phyloP scores from a whole-genome alignment of 2,888 invertebrate species.

The Bombylius major region DNA sequence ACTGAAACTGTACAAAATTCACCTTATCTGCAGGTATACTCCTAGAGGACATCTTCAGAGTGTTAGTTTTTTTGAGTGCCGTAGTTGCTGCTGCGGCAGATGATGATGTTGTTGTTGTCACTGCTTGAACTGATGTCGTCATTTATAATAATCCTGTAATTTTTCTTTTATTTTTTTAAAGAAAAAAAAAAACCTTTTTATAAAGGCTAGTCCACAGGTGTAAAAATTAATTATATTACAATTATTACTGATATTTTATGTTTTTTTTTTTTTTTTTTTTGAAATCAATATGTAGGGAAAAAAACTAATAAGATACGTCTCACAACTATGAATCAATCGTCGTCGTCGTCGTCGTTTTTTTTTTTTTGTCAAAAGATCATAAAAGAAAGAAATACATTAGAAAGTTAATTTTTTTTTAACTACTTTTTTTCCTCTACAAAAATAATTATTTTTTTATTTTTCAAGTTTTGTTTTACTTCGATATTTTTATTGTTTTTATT shows the following conservation, averaged over 20 bases:
- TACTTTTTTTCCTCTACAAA: no score
- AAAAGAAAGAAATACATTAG: no score
- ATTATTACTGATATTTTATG: background rate
- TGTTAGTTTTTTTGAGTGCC: constrained; percentile 14
- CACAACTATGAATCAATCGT: no score
- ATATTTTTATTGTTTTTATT: no score
- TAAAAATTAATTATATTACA: background rate
- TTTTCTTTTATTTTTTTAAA: background rate
- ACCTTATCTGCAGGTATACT: constrained; percentile 78
- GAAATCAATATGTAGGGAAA: no score
- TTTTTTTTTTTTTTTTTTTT: no score
- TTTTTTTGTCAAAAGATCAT: no score
- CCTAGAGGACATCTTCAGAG: constrained; percentile 55
- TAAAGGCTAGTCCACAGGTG: background rate
- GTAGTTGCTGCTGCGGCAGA: constrained; percentile 9
- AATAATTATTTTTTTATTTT: no score
- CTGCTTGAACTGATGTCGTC: constrained; percentile 3
- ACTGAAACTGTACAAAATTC: constrained; percentile 22
- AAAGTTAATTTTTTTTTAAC: no score
- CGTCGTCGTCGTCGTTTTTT: no score
- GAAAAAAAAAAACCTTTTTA: background rate
- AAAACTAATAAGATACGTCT: no score
- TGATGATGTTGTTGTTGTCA: constrained; percentile 14
- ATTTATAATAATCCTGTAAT: background rate
- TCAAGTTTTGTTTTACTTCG: no score